phyloP scores from a whole-genome alignment of 2,888 invertebrate genomes.

The Heterodera filipjevi region DNA sequence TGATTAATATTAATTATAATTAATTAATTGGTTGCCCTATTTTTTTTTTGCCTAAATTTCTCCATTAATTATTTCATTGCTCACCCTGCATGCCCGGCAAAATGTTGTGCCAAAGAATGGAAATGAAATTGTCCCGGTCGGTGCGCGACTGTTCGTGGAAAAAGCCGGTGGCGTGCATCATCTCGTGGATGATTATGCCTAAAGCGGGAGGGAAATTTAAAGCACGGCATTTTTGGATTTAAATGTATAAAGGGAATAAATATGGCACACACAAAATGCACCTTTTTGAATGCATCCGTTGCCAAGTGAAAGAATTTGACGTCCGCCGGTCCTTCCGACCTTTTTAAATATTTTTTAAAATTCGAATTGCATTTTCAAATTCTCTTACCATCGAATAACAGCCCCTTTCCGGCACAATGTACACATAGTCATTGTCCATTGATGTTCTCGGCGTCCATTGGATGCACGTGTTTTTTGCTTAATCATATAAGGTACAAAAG shows the following conservation, averaged over 20 bases:
- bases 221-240: too few relatives aligned
- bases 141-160: conserved; percentile 59
- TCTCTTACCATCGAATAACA: conserved; percentile 63
- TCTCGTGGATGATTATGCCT: conserved; percentile 63
- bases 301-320: conserved; percentile 56
- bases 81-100: conserved; percentile 60
- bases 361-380: neutral
- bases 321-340: conserved; percentile 50
- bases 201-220: too few relatives aligned
- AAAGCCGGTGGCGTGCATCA: conserved; percentile 65
- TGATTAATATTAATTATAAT: too few relatives aligned
- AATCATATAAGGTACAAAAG: too few relatives aligned
- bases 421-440: conserved; percentile 62
- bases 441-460: conserved; percentile 61
- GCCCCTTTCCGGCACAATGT: conserved; percentile 63
- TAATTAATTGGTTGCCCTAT: too few relatives aligned
- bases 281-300: conserved; percentile 63
- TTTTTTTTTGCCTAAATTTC: neutral
- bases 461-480: conserved; percentile 55
- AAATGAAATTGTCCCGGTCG: conserved; percentile 60
- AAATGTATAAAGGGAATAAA: neutral
- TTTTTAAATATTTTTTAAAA: conserved; percentile 3
- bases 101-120: conserved; percentile 64
- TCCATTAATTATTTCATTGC: neutral
- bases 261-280: neutral